A percentile compares a stretch with the other conserved stretches of the same genome.
Conservation (phyloP, 2,797 vertebrate genomes). For the Tenualosa thibaudeaui region DNA sequence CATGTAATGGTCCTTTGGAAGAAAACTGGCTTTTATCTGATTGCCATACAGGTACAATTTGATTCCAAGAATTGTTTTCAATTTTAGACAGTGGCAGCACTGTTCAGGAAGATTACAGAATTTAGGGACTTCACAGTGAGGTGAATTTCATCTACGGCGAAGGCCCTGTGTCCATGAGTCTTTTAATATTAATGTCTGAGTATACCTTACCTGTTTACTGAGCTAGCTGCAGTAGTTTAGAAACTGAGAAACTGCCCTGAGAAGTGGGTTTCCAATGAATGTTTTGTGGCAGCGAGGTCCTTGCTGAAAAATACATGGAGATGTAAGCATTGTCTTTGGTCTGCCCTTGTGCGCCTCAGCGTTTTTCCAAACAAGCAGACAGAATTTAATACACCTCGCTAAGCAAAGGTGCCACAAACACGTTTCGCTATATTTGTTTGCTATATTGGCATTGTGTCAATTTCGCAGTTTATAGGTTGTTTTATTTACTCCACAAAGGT, state of each 20-base stretch:
- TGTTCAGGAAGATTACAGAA: neutral
- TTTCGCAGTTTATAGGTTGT: slow-evolving; percentile 6
- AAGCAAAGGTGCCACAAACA: slow-evolving; percentile 13
- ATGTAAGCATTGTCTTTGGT: neutral
- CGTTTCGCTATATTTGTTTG: neutral
- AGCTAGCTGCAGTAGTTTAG: neutral
- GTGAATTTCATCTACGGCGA: neutral
- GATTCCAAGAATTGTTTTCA: neutral
- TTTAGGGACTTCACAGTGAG: neutral
- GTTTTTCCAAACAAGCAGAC: neutral
- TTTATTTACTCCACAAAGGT: neutral
- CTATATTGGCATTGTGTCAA: neutral
- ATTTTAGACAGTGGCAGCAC: neutral
- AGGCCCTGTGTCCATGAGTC: neutral
- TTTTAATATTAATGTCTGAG: neutral
- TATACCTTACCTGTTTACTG: neutral
- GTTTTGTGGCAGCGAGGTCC: neutral
- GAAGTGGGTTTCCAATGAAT: neutral
- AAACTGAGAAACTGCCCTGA: neutral
- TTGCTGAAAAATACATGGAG: neutral
- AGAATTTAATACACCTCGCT: slow-evolving; percentile 5
- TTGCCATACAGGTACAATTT: neutral
- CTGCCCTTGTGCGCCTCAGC: slow-evolving; percentile 13
- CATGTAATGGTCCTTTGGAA: neutral
- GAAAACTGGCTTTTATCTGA: neutral